Conservation (phyloP, 2,113 vertebrate genomes). For the Burhinus oedicnemus region DNA sequence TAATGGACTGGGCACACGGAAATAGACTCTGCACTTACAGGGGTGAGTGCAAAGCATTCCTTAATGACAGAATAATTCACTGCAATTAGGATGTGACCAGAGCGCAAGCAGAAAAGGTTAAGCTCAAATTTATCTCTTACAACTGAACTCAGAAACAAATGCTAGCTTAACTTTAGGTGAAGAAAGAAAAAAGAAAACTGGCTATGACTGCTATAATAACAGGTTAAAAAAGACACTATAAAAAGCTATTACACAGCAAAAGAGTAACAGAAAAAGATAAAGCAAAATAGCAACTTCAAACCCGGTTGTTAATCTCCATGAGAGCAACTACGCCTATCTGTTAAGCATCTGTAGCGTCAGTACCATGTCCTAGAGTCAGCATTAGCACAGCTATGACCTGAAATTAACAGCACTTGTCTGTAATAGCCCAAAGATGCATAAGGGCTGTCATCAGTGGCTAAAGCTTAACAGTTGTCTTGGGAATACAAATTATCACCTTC, state of each 20-base stretch:
- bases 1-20: neutral
- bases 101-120: neutral
- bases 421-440: neutral
- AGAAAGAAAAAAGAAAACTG: neutral
- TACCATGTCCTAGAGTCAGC: neutral
- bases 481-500: neutral
- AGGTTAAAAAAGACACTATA: neutral
- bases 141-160: neutral
- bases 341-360: neutral
- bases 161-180: neutral
- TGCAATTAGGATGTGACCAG: neutral
- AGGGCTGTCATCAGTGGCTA: neutral
- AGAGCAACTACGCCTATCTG: neutral
- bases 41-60: neutral
- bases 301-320: neutral
- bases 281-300: neutral
- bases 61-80: neutral
- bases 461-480: neutral
- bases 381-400: neutral
- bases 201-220: neutral
- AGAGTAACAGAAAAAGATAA: neutral
- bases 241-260: neutral
- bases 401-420: neutral
- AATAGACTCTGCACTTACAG: neutral
- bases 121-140: neutral